Base-by-base conservation (phyloP, 2,888 invertebrate species). In the Melieria crassipennis region DNA sequence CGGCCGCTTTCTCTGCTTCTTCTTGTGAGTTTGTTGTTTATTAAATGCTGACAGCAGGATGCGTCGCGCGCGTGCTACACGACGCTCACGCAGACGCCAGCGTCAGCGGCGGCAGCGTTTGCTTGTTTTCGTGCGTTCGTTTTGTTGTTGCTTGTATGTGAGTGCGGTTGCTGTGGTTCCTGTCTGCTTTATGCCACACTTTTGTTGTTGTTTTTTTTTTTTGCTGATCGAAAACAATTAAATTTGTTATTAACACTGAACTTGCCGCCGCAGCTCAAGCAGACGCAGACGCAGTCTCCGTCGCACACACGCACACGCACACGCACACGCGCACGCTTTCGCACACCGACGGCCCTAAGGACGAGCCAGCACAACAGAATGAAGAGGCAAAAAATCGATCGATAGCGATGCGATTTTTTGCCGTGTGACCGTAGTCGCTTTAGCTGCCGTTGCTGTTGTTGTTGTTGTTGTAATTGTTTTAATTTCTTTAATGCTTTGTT, bases 201-300 rank as follows among this genome's bases (percentile, higher is more conserved):
- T 30, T 6, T 43, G 5, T 55, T 45, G n/a, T 64, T 65, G 55
- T 65, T 58, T 58, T n/a, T 13, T 57, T 30, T 30, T 4, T 48
- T 47, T 45, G 9, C 47, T 70, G 65, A 77, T 76, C 73, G 75
- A 78, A 79, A 78, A 78, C 81, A 80, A 81, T 83, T 84, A 82
- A 84, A 82, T 83, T 80, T 82, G 80, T 79, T 80, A 84, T 82
- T 83, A 82, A 78, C 78, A 77, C 75, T 79, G 78, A 78, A 78
- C 78, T 77, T 78, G 72, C 63, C 65, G 73, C 42, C 65, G 64
- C 13, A 57, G 43, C 42, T 16, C 57, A 62, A 46, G 61, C 42
- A 56, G 42, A 68, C 47, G 66, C 65, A 71, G 13, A 56, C 65
- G 30, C 46, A 63, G 56, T 60, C n/a, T 16, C 50, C 47, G 48